Conservation (phyloP, 2,797 vertebrate species). For the Macroramphosus scolopax region DNA sequence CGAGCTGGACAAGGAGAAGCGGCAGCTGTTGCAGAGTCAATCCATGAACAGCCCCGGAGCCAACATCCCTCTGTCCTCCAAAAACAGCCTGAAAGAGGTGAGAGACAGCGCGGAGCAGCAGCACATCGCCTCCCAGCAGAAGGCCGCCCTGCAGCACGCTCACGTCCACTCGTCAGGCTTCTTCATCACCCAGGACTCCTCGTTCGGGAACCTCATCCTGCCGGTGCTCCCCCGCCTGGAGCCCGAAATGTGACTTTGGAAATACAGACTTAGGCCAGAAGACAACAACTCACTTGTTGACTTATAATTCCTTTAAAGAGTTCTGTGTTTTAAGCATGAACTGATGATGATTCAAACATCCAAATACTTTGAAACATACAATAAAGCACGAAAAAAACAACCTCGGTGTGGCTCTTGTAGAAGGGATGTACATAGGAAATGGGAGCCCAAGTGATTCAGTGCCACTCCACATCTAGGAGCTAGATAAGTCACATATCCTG, state of each 20-base stretch:
- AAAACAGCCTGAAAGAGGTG: conserved; percentile 86
- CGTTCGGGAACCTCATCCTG: conserved; percentile 98
- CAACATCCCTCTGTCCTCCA: conserved; percentile 84
- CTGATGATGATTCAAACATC: too few species aligned
- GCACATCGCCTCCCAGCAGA: conserved; percentile 95
- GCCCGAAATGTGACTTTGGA: conserved; percentile 71
- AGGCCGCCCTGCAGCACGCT: conserved; percentile 97
- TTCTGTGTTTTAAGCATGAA: too few species aligned
- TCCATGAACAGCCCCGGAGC: conserved; percentile 90
- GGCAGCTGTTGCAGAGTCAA: conserved; percentile 91
- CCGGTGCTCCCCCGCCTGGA: conserved; percentile 93
- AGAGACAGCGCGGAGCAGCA: conserved; percentile 96
- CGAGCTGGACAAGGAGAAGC: conserved; percentile 95
- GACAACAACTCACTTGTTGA: too few species aligned
- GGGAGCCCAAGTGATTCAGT: too few species aligned
- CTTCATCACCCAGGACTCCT: conserved; percentile 98
- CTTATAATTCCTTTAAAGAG: too few species aligned
- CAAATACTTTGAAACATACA: too few species aligned
- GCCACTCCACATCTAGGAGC: too few species aligned
- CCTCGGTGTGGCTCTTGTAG: too few species aligned
- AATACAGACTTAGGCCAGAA: too few species aligned
- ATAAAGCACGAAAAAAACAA: too few species aligned
- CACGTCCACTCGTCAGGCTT: conserved; percentile 95
- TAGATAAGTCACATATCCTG: too few species aligned
- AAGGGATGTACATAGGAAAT: too few species aligned